phyloP scores from a whole-genome alignment of 2,113 vertebrate genomes.

The Jacana jacana region DNA sequence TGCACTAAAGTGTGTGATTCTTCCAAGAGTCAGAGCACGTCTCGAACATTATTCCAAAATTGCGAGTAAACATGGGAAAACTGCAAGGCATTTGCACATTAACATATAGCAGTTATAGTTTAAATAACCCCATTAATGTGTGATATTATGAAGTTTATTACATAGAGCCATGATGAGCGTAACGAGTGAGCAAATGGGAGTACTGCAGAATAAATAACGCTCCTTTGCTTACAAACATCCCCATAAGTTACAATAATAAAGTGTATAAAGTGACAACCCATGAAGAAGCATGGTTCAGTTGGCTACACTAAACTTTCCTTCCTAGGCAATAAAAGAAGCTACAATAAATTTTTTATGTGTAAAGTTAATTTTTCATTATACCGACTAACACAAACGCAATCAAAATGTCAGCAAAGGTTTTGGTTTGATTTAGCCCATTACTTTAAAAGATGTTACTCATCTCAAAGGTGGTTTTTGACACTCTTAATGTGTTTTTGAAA shows the following conservation, averaged over 20 bases:
- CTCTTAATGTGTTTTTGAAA: constrained; percentile 50
- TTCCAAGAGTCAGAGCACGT: neutral
- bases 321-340: constrained; percentile 42
- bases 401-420: constrained; percentile 66
- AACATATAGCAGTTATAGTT: constrained; percentile 35
- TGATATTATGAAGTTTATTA: constrained; percentile 54
- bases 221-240: constrained; percentile 62
- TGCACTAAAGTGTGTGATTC: constrained; percentile 43
- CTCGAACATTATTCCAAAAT: constrained; percentile 25
- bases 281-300: constrained; percentile 50
- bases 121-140: constrained; percentile 65
- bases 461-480: constrained; percentile 53
- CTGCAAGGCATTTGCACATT: constrained; percentile 45
- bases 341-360: constrained; percentile 66
- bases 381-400: constrained; percentile 34
- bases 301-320: constrained; percentile 55
- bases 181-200: constrained; percentile 43
- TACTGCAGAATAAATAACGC: constrained; percentile 50
- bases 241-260: constrained; percentile 67
- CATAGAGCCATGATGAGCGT: constrained; percentile 36
- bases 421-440: constrained; percentile 57
- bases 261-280: constrained; percentile 38
- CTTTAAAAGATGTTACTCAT: constrained; percentile 57
- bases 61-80: constrained; percentile 42
- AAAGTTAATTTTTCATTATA: constrained; percentile 71